Conservation (phyloP, 2,797 vertebrate genomes). For the Sebastes iracundus region DNA sequence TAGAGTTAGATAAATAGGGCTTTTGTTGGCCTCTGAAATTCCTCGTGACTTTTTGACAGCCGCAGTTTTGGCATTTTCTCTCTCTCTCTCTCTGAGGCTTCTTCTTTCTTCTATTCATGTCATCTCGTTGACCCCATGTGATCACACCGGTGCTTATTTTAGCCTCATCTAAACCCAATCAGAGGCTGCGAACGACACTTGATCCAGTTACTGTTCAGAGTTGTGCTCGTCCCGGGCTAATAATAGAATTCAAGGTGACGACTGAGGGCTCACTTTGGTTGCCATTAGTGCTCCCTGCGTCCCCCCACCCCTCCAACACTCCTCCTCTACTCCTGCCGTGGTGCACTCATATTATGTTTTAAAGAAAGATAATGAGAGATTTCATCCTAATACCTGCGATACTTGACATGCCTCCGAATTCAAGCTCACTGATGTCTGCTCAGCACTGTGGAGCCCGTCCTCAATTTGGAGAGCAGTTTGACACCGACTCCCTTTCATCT, state of each 20-base stretch:
- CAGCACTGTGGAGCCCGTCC: slow-evolving; percentile 74
- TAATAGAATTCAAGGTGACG: slow-evolving; percentile 62
- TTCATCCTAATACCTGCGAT: slow-evolving; percentile 74
- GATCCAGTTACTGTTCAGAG: slow-evolving; percentile 44
- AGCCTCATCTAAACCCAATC: slow-evolving; percentile 31
- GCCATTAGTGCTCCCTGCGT: slow-evolving; percentile 39
- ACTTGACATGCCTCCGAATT: slow-evolving; percentile 80
- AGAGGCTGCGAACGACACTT: slow-evolving; percentile 16
- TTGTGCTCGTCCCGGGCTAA: slow-evolving; percentile 45
- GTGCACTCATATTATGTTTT: slow-evolving; percentile 72
- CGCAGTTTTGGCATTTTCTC: slow-evolving; percentile 47
- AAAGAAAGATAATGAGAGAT: slow-evolving; percentile 82
- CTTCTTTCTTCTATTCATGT: slow-evolving; percentile 26
- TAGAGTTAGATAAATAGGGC: slow-evolving; percentile 65
- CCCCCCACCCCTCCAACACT: fast-evolving
- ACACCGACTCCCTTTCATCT: slow-evolving; percentile 80
- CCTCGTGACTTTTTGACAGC: slow-evolving; percentile 60
- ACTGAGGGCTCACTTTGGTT: slow-evolving; percentile 53
- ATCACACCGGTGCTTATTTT: slow-evolving; percentile 38
- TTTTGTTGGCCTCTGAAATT: slow-evolving; percentile 59
- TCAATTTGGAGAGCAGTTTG: slow-evolving; percentile 79
- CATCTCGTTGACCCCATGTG: slow-evolving; percentile 47
- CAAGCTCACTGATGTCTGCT: slow-evolving; percentile 78
- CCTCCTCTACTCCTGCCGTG: slow-evolving; percentile 3
- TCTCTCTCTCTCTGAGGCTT: slow-evolving; percentile 18